phyloP scores from a whole-genome alignment of 2,888 invertebrate species.

The Chydorus sphaericus region DNA sequence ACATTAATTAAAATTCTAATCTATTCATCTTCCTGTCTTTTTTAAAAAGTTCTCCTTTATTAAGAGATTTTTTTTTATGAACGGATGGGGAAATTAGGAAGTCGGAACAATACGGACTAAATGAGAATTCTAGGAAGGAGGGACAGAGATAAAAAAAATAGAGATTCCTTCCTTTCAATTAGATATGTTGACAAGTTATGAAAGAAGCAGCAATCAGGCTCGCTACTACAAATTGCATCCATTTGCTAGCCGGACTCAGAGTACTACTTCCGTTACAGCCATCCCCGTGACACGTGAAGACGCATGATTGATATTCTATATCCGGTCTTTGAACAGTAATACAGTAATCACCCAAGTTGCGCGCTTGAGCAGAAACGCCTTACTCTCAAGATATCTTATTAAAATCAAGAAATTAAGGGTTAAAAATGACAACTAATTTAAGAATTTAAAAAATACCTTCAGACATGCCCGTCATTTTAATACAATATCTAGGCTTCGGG shows the following conservation, averaged over 20 bases:
- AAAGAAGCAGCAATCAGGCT: not conserved
- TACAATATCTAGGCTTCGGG: conserved; percentile 29
- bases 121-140: too few species aligned
- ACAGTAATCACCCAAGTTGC: conserved; percentile 80
- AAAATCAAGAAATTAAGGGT: not conserved
- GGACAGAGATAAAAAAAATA: too few species aligned
- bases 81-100: too few species aligned
- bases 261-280: conserved; percentile 55
- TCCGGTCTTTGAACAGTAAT: conserved; percentile 67
- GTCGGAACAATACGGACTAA: too few species aligned
- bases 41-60: too few species aligned
- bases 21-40: too few species aligned
- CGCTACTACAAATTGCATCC: too few species aligned
- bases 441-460: conserved; percentile 48
- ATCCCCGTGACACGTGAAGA: conserved; percentile 66
- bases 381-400: conserved; percentile 71
- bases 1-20: too few species aligned
- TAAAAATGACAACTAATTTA: not conserved
- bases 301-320: conserved; percentile 76
- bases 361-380: conserved; percentile 72
- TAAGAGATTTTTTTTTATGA: too few species aligned
- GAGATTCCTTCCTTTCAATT: not conserved
- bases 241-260: not conserved
- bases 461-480: conserved; percentile 38
- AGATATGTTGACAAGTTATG: not conserved